Conservation (phyloP, 2,797 vertebrate species). For the Tolypeutes matacus region DNA sequence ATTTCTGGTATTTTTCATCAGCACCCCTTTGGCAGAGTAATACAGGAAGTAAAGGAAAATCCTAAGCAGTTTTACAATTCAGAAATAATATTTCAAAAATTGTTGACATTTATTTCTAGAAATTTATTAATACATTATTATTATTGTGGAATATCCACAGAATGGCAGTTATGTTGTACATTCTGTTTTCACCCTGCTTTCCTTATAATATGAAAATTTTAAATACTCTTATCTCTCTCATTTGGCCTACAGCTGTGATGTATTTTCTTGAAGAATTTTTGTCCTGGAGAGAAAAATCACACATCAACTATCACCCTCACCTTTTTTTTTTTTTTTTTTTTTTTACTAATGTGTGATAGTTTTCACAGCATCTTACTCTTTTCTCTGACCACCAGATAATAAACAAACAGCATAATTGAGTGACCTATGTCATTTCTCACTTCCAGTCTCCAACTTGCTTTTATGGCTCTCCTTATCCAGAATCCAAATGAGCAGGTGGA, state of each 20-base stretch:
- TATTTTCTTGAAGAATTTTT: conserved; percentile 3
- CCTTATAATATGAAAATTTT: too few species aligned
- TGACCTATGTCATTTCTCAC: rapidly evolving
- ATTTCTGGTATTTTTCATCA: too few species aligned
- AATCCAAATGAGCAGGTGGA: not conserved
- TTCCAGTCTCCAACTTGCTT: not conserved
- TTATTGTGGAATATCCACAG: not conserved
- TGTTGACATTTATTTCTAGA: not conserved
- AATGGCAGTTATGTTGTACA: not conserved
- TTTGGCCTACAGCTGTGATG: not conserved
- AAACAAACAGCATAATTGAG: rapidly evolving
- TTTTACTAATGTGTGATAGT: not conserved
- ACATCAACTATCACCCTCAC: not conserved
- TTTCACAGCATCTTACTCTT: not conserved
- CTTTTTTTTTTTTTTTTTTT: not conserved
- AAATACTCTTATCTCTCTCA: not conserved
- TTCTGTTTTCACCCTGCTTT: not conserved
- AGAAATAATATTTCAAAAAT: not conserved
- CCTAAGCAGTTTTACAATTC: not conserved
- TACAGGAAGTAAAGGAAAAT: not conserved
- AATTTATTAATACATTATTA: not conserved
- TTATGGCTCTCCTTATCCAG: rapidly evolving
- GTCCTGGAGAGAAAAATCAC: not conserved
- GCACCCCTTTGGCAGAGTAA: too few species aligned
- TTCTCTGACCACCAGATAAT: not conserved